phyloP scores from a whole-genome alignment of 2,888 invertebrate genomes.

The Hydraecia micacea region DNA sequence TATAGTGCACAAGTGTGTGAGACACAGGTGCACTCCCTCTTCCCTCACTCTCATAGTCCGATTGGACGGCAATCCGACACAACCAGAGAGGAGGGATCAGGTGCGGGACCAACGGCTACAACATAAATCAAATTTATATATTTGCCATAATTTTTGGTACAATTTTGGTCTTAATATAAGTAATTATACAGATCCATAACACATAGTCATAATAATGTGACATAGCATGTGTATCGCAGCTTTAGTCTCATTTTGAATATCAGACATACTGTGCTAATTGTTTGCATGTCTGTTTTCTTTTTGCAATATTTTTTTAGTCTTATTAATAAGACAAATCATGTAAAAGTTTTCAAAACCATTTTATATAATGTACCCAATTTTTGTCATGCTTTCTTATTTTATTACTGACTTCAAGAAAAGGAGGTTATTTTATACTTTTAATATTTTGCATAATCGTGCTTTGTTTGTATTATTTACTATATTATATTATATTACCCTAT shows the following conservation, averaged over 20 bases:
- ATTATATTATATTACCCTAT: too few species aligned
- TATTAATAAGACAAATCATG: constrained; percentile 15
- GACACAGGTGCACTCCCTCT: too few species aligned
- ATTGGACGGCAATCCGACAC: too few species aligned
- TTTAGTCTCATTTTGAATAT: neutral
- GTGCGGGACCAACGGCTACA: too few species aligned
- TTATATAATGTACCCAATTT: neutral
- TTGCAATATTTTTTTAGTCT: neutral
- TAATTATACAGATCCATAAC: too few species aligned
- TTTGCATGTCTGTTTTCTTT: neutral
- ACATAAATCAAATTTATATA: neutral
- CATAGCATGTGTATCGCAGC: neutral
- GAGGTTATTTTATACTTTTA: neutral
- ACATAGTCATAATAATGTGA: too few species aligned
- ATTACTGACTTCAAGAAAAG: too few species aligned
- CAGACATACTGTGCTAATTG: neutral
- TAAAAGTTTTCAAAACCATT: constrained; percentile 8
- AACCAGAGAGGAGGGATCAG: too few species aligned
- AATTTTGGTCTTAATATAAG: too few species aligned
- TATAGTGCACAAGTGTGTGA: too few species aligned
- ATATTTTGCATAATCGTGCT: neutral
- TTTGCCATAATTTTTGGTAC: too few species aligned
- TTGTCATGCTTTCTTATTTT: constrained; percentile 13
- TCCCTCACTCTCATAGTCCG: too few species aligned
- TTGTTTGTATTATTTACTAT: neutral